phyloP scores from a whole-genome alignment of 2,797 vertebrate species.

The Sardinella longiceps region DNA sequence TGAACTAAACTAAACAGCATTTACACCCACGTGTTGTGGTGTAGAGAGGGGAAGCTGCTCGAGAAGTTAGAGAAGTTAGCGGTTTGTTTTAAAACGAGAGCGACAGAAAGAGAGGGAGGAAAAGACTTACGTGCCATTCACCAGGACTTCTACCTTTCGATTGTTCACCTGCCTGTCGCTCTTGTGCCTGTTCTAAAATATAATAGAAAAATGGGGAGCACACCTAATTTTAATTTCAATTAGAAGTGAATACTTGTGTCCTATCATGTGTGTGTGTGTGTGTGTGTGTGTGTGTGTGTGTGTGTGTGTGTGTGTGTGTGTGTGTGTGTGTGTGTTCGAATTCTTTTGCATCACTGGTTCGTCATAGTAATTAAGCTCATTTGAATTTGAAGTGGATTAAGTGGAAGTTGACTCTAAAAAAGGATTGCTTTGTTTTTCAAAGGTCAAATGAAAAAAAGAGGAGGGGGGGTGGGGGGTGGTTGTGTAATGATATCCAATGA shows the following conservation, averaged over 20 bases:
- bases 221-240: not conserved
- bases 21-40: not conserved
- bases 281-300: not conserved
- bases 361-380: too few species aligned
- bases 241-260: not conserved
- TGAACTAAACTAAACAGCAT: not conserved
- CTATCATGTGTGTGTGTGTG: not conserved
- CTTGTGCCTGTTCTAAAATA: conserved; percentile 82
- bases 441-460: too few species aligned
- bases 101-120: not conserved
- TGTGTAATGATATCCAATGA: too few species aligned
- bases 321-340: too few species aligned
- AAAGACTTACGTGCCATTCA: conserved; percentile 83
- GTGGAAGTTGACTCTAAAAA: too few species aligned
- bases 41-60: not conserved
- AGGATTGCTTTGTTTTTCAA: too few species aligned
- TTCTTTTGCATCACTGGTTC: too few species aligned
- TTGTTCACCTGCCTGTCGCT: conserved; percentile 93
- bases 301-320: too few species aligned
- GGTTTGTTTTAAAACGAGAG: not conserved
- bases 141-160: conserved; percentile 81
- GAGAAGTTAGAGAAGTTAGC: not conserved
- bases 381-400: too few species aligned
- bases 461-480: too few species aligned
- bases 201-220: not conserved